Evolutionary conservation across 1,140 invertebrate genomes (phyloP).

Genomic region (Heliconius eleuchia): DNA sequence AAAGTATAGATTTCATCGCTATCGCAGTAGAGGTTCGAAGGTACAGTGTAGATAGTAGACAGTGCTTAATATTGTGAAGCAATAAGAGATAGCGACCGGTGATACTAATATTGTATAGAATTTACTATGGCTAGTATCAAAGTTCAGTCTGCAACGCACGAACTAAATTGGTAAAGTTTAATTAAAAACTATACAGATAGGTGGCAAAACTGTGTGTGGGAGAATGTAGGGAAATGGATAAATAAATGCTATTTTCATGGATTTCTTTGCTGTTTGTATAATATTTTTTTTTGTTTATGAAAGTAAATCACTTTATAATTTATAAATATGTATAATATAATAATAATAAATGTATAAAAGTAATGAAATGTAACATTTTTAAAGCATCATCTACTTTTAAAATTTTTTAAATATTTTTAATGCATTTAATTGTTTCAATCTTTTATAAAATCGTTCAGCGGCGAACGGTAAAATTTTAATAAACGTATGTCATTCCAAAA

Average conservation of each 20-base stretch:
- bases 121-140: conserved; percentile 46
- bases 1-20: background rate
- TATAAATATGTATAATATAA: no score
- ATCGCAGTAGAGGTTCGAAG: background rate
- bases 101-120: conserved; percentile 54
- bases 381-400: no score
- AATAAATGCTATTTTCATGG: background rate
- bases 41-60: conserved; percentile 30
- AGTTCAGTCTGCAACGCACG: conserved; percentile 24
- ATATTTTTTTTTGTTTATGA: no score
- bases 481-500: no score
- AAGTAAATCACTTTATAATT: no score
- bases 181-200: conserved; percentile 7
- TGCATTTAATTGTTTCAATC: no score
- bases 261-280: no score
- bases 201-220: background rate
- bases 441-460: no score
- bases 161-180: conserved; percentile 19
- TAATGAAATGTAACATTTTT: no score
- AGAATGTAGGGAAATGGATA: background rate
- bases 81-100: conserved; percentile 48
- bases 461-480: no score
- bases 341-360: no score
- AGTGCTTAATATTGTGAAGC: conserved; percentile 52
- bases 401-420: no score